These are phyloP conservation scores for Notiomystis cincta DNA, from an alignment of 2,113 vertebrate genomes.

Conservation along the genomic window DNA sequence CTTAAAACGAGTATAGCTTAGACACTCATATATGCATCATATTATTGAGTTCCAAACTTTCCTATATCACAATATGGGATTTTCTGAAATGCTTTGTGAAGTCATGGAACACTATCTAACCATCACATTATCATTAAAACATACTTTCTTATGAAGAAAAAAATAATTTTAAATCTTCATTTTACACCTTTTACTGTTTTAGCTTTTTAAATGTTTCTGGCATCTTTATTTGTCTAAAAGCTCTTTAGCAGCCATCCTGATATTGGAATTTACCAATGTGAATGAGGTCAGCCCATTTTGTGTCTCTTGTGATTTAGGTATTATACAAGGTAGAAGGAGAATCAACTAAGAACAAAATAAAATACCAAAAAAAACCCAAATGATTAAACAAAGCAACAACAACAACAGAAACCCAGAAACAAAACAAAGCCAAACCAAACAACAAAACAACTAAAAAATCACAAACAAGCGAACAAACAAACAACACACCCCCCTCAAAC, in stretches of 20 bases:
- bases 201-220: not conserved
- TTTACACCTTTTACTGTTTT: not conserved
- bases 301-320: not conserved
- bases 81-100: not conserved
- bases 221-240: not conserved
- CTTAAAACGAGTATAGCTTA: not conserved
- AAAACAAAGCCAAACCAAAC: not conserved
- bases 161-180: not conserved
- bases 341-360: not conserved
- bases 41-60: not conserved
- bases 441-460: not conserved
- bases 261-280: not conserved
- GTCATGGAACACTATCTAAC: not conserved
- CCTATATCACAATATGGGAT: not conserved
- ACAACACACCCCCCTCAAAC: not conserved
- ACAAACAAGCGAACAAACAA: not conserved
- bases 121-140: not conserved
- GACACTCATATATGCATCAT: not conserved
- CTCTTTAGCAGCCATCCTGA: not conserved
- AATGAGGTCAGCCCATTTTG: not conserved
- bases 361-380: fast-evolving
- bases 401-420: not conserved
- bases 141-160: not conserved
- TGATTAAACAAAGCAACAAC: not conserved
- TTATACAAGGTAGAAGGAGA: not conserved